Base-by-base conservation (phyloP, 2,113 vertebrate genomes). In the Lophotis ruficrista region DNA sequence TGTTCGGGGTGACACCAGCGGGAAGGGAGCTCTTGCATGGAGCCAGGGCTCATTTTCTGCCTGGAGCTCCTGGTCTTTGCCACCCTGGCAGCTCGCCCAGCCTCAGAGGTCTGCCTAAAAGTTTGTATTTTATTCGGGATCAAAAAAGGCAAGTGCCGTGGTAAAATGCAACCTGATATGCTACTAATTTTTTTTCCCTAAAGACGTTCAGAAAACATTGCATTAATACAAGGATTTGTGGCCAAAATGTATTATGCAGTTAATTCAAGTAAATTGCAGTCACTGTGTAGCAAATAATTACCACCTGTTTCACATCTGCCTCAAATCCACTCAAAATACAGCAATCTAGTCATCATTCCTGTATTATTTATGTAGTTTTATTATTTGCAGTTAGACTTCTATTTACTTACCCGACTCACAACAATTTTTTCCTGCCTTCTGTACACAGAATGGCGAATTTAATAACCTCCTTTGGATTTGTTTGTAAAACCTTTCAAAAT, bases 231-330 rank as follows among this genome's bases (percentile, higher is more conserved):
- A 68, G 48, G 80, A 64, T 89, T 95, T 79, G 72, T 93, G 89
- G 93, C 87, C 89, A 96, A 92, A 95, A 94, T 88, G 54, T 83
- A 78, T 92, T 90, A 72, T 51, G 86, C 65, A 48, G 65, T 93
- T 95, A 96, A 97, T 93, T 94, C 85, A 86, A 96, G 56, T 90
- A 90, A 92, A 96, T 92, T 87, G 92, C 89, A 88, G 51, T 93
- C 92, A 92, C 48, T 93, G 60, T 85, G 84, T 90, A 86, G 84
- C 72, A 91, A 95, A 86, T 96, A 86, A 95, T 97, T 95, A 87
- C 77, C 91, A 91, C 95, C 91, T 91, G 81, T 68, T 94, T 94
- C 82, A 85, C 51, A 93, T 92, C 93, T 96, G 96, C 75, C 87
- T 94, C 72, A 83, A 81, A 95, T 73, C 87, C 78, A 43, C 78